These are phyloP conservation scores for Cryptocephalus moraei DNA, from an alignment of 2,888 invertebrate genomes.

Conservation along the genomic window DNA sequence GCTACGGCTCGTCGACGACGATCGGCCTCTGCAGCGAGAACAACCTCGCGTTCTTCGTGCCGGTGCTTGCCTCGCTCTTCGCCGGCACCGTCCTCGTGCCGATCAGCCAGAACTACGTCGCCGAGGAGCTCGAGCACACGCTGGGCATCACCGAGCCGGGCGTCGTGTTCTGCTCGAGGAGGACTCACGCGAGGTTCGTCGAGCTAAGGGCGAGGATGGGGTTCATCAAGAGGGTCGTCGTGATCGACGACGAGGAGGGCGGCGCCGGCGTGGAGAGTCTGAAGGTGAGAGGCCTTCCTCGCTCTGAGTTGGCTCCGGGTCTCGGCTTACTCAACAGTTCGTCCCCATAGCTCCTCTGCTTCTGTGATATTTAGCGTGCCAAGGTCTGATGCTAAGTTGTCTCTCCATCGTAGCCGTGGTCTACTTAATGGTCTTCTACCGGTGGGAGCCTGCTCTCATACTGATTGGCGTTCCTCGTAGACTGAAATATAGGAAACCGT, in stretches of 20 bases:
- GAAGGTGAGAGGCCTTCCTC: conserved; percentile 4
- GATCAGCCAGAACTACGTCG: conserved; percentile 18
- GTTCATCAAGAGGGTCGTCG: conserved; percentile 42
- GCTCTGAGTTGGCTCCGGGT: too few species aligned
- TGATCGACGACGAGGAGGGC: conserved; percentile 29
- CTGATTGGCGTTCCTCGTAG: too few species aligned
- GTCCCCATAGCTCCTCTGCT: too few species aligned
- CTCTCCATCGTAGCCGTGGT: too few species aligned
- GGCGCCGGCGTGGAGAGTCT: background rate
- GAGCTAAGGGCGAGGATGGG: conserved; percentile 34
- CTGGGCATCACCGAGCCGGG: conserved; percentile 55
- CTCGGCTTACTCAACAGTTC: too few species aligned
- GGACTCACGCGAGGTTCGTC: conserved; percentile 38
- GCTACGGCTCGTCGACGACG: conserved; percentile 18
- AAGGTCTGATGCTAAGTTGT: too few species aligned
- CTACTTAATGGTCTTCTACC: too few species aligned
- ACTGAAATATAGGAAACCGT: too few species aligned
- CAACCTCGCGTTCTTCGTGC: conserved; percentile 21
- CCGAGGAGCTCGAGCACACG: conserved; percentile 38
- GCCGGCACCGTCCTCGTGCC: conserved; percentile 22
- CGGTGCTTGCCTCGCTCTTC: conserved; percentile 22
- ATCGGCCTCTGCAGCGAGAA: conserved; percentile 24
- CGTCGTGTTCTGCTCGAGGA: conserved; percentile 53
- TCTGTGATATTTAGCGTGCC: too few species aligned
- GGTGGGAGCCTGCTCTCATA: too few species aligned